These are phyloP conservation scores for Paraplagusia blochii DNA, from an alignment of 2,113 vertebrate species.

Conservation along the genomic window DNA sequence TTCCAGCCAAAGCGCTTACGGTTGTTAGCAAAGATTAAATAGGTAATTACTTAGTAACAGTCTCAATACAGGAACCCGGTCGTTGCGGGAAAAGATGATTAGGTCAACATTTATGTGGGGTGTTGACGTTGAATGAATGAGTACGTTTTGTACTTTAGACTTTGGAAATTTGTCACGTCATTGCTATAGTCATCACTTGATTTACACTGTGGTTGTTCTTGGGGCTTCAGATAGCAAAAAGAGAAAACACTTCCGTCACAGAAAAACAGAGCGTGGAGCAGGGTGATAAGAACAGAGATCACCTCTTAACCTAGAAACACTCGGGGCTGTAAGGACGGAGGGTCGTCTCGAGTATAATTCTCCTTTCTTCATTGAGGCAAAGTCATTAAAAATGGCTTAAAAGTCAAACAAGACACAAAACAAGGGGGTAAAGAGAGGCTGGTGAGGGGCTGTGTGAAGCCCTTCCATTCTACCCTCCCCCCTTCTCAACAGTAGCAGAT, in stretches of 20 bases:
- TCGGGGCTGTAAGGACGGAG: too few species aligned
- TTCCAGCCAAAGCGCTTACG: constrained; percentile 9
- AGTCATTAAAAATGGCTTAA: constrained; percentile 16
- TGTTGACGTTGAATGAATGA: not conserved
- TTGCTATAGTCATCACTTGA: not conserved
- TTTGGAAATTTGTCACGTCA: not conserved
- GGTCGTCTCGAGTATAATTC: constrained; percentile 15
- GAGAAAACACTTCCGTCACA: not conserved
- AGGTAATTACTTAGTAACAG: constrained; percentile 14
- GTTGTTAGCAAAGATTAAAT: constrained; percentile 25
- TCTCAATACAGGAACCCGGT: constrained; percentile 6
- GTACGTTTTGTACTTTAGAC: not conserved
- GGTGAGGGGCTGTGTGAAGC: constrained; percentile 49
- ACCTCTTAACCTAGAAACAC: too few species aligned
- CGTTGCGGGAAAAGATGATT: not conserved
- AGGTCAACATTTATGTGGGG: not conserved
- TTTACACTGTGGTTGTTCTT: too few species aligned
- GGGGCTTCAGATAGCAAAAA: constrained; percentile 5
- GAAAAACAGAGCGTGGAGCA: constrained; percentile 19
- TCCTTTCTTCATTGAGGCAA: constrained; percentile 5
- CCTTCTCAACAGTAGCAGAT: constrained; percentile 68
- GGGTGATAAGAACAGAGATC: constrained; percentile 4
- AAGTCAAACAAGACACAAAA: constrained; percentile 47
- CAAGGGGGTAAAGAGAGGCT: constrained; percentile 39
- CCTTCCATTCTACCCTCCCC: constrained; percentile 64